Base-by-base conservation (phyloP, 2,113 vertebrate species). In the Leptobrachium ailaonicum region DNA sequence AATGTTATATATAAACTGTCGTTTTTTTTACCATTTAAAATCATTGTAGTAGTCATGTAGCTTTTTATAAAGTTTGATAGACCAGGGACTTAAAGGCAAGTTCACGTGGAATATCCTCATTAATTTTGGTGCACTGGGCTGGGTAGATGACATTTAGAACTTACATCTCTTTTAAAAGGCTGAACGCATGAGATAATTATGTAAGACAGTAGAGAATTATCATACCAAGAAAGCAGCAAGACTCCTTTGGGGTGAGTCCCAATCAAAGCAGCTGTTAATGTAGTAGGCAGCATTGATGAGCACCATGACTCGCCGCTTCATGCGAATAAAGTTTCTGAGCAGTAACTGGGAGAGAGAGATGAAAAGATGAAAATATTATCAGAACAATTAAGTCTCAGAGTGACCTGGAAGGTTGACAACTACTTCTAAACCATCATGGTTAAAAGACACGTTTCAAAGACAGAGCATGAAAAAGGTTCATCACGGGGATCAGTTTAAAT, bases 181-280 rank as follows among this genome's bases (percentile, higher is more conserved):
- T 62, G 71, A 75, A 47, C 20, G 71, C 64, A 69, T 81, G 66
- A 53, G 72, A 81, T 81, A 81, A 81, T 81, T 81, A 81, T 74
- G 69, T 81, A 81, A 69, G 79, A 81, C 79, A 81, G 79, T 47
- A 75, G 64, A 85, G 83, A 43, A 77, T 80, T 82, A 86, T 78
- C 93, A 75, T 96, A 99, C 98, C 95, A 98, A 85, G 88, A 99
- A 98, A 86, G 97, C 97, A 89, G 95, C 96, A 7, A 98, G 96
- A 91, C 96, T 99, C 90, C 98, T 96, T 92, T 96, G 95, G 58
- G 97, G 95, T 86, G 95, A 99, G 82, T 98, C 96, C 97, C 97
- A 99, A 77, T 97, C 95, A 84, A 99, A 98, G 93, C 97, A 99
- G 92, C 97, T 98, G 91, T 96, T 99, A 87, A 99, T 85, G 86